Evolutionary conservation across 2,113 vertebrate species (phyloP).

Genomic region (Columbina picui): DNA sequence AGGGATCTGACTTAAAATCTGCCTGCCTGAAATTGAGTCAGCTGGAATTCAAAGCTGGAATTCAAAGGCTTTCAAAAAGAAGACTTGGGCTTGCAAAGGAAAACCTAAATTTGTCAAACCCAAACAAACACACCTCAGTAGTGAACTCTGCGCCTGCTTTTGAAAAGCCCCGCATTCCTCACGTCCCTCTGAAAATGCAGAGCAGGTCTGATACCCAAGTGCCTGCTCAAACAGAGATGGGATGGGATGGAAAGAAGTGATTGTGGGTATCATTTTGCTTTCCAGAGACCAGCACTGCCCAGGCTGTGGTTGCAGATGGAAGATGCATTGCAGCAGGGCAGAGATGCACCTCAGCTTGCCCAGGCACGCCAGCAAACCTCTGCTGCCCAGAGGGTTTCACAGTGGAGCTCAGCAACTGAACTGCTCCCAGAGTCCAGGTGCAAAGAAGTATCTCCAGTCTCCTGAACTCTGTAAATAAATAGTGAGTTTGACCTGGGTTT

Average conservation of each 20-base stretch:
- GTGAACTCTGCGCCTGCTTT: background rate
- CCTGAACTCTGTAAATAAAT: background rate
- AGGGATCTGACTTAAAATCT: constrained; percentile 43
- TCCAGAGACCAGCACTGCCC: background rate
- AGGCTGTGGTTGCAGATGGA: background rate
- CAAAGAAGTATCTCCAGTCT: background rate
- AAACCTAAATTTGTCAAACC: constrained; percentile 33
- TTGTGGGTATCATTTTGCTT: background rate
- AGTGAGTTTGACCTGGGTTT: background rate
- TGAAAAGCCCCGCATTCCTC: accelerated
- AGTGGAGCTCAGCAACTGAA: background rate
- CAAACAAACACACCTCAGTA: constrained; percentile 32
- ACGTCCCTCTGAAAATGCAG: background rate
- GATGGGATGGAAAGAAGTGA: background rate
- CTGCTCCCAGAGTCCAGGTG: background rate
- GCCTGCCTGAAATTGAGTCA: constrained; percentile 28
- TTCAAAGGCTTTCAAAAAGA: constrained; percentile 31
- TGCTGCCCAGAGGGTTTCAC: background rate
- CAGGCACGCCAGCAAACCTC: background rate
- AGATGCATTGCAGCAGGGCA: background rate
- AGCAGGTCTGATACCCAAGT: background rate
- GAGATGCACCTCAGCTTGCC: background rate
- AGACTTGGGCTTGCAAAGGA: background rate
- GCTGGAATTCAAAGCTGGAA: constrained; percentile 40
- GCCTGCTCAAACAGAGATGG: background rate